Evolutionary conservation across 2,888 invertebrate genomes (phyloP), one percentile per base, ranked within the genome.

Genomic region (Caenorhabditis sulstoni): DNA sequence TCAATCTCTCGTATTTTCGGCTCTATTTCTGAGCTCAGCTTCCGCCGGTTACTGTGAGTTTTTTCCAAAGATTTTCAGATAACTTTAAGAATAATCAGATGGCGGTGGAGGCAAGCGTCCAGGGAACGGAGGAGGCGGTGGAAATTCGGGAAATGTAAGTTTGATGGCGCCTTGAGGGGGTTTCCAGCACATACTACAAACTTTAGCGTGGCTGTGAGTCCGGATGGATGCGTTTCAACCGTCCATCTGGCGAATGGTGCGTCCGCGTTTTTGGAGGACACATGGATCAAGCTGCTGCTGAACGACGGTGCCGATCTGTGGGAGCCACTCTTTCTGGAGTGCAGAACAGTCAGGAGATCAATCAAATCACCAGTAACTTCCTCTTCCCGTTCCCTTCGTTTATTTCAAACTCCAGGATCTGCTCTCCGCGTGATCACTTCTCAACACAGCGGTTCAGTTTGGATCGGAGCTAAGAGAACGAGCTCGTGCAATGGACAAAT

Each of bases 171-270:
- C n/a, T n/a, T n/a, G n/a, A n/a, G n/a, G n/a, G n/a, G n/a, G n/a
- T n/a, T n/a, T n/a, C n/a, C n/a, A n/a, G n/a, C n/a, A n/a, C n/a
- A n/a, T n/a, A n/a, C n/a, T 20, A 9, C 20, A 11, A 49, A 22
- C 20, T 65, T 18, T 20, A 57, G 66, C 22, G 50, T 0, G 61
- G 70, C 12, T 70, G 70, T 16, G 47, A 18, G 0, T 9, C 45
- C 9, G 61, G 61, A 20, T 70, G 70, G 70, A 20, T n/a, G 5
- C 53, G 61, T 1, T 55, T 70, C 61, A 55, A 53, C 47, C 70
- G 70, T 3, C 55, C 37, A 14, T 55, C 70, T 16, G 61, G 61
- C 12, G 44, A 35, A 11, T 70, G 62, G 61, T 70, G 70, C 53
- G 47, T 70, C n/a, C 35, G 39, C 23, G 61, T 62, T 12, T 70